phyloP scores from a whole-genome alignment of 2,888 invertebrate genomes.

The Candidula unifasciata region DNA sequence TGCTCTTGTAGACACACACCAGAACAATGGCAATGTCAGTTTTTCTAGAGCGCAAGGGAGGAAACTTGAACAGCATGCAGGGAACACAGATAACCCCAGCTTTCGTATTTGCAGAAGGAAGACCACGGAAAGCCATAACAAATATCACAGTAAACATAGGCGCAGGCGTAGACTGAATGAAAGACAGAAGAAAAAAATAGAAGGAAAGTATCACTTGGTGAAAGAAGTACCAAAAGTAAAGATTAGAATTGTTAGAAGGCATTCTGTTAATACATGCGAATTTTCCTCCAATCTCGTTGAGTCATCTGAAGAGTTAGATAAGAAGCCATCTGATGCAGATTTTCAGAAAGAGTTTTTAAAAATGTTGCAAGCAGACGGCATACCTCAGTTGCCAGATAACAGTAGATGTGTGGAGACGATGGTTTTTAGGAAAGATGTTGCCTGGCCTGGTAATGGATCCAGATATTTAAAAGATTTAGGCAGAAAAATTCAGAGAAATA shows the following conservation, averaged over 20 bases:
- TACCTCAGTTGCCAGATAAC: neutral
- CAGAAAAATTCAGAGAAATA: neutral
- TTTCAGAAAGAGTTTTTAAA: slow-evolving; percentile 44
- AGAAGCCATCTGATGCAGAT: neutral
- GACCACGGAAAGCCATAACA: slow-evolving; percentile 3
- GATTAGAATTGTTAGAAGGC: slow-evolving; percentile 18
- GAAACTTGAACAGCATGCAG: neutral
- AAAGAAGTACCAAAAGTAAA: slow-evolving; percentile 31
- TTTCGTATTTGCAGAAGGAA: neutral
- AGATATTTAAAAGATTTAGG: neutral
- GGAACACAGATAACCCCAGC: neutral
- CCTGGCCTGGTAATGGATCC: neutral
- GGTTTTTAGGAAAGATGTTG: neutral
- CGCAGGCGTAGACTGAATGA: neutral
- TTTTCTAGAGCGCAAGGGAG: neutral
- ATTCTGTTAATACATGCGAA: neutral
- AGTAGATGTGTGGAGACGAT: neutral
- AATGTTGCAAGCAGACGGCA: slow-evolving; percentile 28
- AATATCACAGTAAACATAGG: slow-evolving; percentile 1
- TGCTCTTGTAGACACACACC: too few relatives aligned
- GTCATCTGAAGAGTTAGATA: neutral
- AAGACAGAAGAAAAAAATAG: neutral
- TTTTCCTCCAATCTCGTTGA: neutral
- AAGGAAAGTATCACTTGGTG: slow-evolving; percentile 25
- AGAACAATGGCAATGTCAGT: neutral